Evolutionary conservation across 2,888 invertebrate genomes (phyloP), one percentile per base, ranked within the genome.

Genomic region (Drosophila hamatofila): DNA sequence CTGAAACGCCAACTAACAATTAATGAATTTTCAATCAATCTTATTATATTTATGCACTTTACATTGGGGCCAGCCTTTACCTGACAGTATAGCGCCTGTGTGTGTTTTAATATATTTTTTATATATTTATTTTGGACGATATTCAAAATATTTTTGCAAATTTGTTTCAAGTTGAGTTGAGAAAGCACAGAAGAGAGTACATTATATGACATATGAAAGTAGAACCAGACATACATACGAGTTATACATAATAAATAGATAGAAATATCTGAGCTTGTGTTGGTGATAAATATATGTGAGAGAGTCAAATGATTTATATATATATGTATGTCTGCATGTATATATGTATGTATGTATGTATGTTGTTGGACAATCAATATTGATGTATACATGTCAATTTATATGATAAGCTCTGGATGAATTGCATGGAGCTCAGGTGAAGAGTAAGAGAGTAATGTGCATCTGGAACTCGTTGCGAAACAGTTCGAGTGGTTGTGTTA

Each of bases 51-150:
- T 83, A 84, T 85, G 78, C 75, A 81, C 68, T 67, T 70, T 82
- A 61, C 61, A 72, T 30, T 39, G 66, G 66, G 51, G 64, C 78
- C 59, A 78, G 79, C 75, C 87, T 90, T 93, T 93, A 93, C 93
- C 93, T 93, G 93, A 93, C 92, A 93, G 87, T 90, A 93, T 92
- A 88, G 93, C 91, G 92, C 93, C 93, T 93, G 91, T 89, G 25
- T 56, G 54, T 52, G 52, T 52, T 55, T 55, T 30, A 14, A 27
- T 39, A 25, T 41, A 27, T 55, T 2, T 41, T 18, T 14, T 18
- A 37, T 16, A 1, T n/a, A 7, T 66, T 63, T 44, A 61, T 55
- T 30, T 65, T 2, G 14, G 52, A 64, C 64, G 65, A 18, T 54
- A 54, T 58, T 73, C 74, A 68, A 66, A 59, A 42, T 37, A 14